Base-by-base conservation (phyloP, 2,888 invertebrate genomes). In the Microplitis manilae region DNA sequence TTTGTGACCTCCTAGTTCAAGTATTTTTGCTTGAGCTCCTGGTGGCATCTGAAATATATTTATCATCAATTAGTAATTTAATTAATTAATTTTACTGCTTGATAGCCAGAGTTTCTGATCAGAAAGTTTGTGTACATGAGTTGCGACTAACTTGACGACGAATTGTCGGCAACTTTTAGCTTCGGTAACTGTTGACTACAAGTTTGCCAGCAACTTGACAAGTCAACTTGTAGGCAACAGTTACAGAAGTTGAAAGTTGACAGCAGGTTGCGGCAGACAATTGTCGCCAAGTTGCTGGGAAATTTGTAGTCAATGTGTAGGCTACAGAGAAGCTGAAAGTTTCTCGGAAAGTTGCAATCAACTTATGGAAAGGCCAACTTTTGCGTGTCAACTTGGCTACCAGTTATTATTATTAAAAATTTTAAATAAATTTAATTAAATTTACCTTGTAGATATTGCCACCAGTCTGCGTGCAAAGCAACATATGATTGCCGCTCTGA, bases 1-100 rank as follows among this genome's bases (percentile, higher is more conserved):
- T 80, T 90, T 91, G 83, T 93, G 93, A 50, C 92, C 92, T 59
- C 92, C 91, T 65, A 93, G 85, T 76, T 91, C 90, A 83, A 93
- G 87, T 64, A 91, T 89, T 81, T 86, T 89, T 59, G 85, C 88
- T 82, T 90, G 87, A 15, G 83, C 81, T 61, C 85, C 85, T 30
- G 90, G 89, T 72, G 89, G 88, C 87, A 91, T 89, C 91, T 91
- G 79, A 7, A 84, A 79, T 77, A 65, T 30, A 30, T 30, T 30
- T 4, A 30, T 4, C 2, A 30, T 30, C 0, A 30, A 30, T 30
- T 30, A 30, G 30, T 30, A 30, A 30, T 0, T 30, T 30, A 30
- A 30, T 30, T 30, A 30, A 30, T 30, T 30, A 30, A 30, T 30
- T 30, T 4, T 30, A 30, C 4, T 30, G 4, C 30, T 4, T 30